Conservation (phyloP, 2,797 vertebrate species). For the Xerus rutilus region DNA sequence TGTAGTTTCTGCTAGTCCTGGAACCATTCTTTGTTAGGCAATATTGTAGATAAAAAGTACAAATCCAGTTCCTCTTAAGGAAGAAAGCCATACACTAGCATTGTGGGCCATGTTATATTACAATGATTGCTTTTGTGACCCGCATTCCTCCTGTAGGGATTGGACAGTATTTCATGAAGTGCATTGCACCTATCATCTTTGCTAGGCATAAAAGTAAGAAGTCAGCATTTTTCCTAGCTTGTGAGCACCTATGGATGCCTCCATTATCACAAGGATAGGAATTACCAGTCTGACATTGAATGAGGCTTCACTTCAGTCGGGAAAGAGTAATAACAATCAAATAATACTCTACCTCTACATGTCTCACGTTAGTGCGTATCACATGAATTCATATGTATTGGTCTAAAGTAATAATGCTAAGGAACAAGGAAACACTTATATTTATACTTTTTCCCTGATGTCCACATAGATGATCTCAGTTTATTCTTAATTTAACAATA, state of each 20-base stretch:
- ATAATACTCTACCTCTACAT: not conserved
- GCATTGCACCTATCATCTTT: conserved; percentile 3
- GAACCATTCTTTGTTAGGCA: not conserved
- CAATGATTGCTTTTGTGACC: not conserved
- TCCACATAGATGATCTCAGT: not conserved
- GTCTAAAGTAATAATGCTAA: not conserved
- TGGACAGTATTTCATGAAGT: not conserved
- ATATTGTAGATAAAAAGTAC: not conserved
- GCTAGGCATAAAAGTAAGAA: conserved; percentile 36
- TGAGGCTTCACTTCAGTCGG: not conserved
- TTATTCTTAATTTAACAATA: conserved; percentile 43
- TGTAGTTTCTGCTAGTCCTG: not conserved
- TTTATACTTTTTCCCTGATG: not conserved
- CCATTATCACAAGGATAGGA: not conserved
- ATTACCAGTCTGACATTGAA: not conserved
- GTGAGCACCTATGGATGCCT: not conserved
- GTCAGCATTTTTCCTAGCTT: conserved; percentile 37
- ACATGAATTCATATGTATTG: not conserved
- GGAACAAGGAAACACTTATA: not conserved
- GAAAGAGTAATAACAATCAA: not conserved
- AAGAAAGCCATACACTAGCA: not conserved
- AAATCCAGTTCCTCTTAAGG: not conserved
- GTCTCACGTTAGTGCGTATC: not conserved
- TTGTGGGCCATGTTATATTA: not conserved
- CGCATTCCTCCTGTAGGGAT: conserved; percentile 35